A percentile compares a stretch with the other conserved stretches of the same genome.
Evolutionary conservation across 2,797 vertebrate genomes (phyloP).

Genomic region (Anniella stebbinsi): DNA sequence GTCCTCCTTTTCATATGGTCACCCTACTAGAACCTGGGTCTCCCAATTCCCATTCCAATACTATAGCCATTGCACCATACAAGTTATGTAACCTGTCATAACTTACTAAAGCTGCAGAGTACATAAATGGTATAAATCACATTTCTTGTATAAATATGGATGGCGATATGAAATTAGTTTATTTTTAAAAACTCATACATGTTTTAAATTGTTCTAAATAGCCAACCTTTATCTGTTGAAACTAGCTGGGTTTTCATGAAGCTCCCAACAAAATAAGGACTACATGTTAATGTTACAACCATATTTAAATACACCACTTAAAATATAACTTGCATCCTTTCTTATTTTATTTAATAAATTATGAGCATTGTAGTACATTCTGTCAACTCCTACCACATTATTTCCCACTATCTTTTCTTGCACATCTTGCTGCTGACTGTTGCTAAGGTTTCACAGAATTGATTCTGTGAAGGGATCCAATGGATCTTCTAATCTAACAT

Average conservation of each 20-base stretch:
- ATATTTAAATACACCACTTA: neutral
- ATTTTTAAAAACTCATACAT: neutral
- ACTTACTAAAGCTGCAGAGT: neutral
- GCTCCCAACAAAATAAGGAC: neutral
- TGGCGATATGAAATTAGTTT: neutral
- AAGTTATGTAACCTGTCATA: neutral
- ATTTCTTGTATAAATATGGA: neutral
- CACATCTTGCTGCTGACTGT: neutral
- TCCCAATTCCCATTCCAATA: too few relatives aligned
- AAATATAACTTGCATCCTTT: neutral
- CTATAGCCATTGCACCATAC: neutral
- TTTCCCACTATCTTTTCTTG: neutral
- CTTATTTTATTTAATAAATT: neutral
- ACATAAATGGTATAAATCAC: neutral
- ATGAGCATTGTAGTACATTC: neutral
- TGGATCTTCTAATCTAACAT: neutral
- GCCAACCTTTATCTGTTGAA: neutral
- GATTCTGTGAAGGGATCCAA: neutral
- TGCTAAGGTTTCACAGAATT: neutral
- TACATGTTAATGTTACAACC: neutral
- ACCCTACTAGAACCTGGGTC: too few relatives aligned
- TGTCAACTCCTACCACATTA: neutral
- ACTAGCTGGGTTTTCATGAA: neutral
- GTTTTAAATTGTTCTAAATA: neutral
- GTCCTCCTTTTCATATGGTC: too few relatives aligned